Evolutionary conservation across 2,888 invertebrate genomes (phyloP), one percentile per base, ranked within the genome.

Genomic region (Anoncus sp.): DNA sequence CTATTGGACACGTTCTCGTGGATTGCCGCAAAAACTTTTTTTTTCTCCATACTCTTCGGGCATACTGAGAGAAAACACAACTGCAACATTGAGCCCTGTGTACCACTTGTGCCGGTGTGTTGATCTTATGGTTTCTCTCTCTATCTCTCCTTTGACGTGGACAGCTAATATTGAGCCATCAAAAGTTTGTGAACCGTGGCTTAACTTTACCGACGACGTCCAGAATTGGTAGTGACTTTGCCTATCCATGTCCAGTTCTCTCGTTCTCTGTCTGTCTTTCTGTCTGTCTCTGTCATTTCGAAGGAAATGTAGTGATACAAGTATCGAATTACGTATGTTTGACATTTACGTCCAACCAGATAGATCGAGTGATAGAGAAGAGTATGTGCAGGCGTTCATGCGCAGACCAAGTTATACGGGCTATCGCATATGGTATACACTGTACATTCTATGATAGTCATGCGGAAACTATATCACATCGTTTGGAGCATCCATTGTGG

Each of bases 151-250:
- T 67, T 67, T 77, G 53, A 66, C 6, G 45, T 51, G 62, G 74
- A 35, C 27, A 20, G 74, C 76, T 81, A 82, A 88, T 87, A 90
- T 89, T 89, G 87, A 89, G 86, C 82, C 85, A 86, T 87, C 85
- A 85, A 84, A 88, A 87, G 87, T 89, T 87, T 73, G 77, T 81
- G 81, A 84, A 83, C 83, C 87, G 86, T 87, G 86, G 85, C 84
- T 85, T 83, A 88, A 89, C 88, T 89, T 84, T 62, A 38, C 67
- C 43, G 43, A 38, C 53, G 49, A 27, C 60, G 55, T 51, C 31
- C 18, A 45, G 60, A 73, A 73, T 22, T 45, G 51, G 51, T 51
- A 18, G 18, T n/a, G 49, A 74, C 51, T 69, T 45, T 20, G 27
- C 6, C 57, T 18, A 31, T 60, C 47, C 9, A 20, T 45, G 16